Conservation (phyloP, 2,888 invertebrate genomes). For the Chrysolina americana region DNA sequence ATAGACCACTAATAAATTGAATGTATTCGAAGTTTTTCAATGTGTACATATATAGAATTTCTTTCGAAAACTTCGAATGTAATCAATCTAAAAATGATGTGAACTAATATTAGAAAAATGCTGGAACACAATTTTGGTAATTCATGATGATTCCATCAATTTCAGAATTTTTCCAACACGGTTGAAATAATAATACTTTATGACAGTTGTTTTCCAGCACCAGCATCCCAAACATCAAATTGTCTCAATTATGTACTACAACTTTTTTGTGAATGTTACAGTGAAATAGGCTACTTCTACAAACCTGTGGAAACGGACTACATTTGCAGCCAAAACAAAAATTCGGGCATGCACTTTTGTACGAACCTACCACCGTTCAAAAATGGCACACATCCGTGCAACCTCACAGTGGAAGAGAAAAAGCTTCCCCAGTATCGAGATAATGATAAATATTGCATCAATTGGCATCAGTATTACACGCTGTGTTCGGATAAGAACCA, state of each 20-base stretch:
- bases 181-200: too few species aligned
- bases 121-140: not conserved
- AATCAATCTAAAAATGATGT: not conserved
- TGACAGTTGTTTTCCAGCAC: not conserved
- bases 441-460: slow-evolving; percentile 83
- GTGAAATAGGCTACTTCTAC: slow-evolving; percentile 83
- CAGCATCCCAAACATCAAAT: not conserved
- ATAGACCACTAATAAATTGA: slow-evolving; percentile 2
- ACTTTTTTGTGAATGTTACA: slow-evolving; percentile 62
- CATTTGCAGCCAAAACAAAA: slow-evolving; percentile 94
- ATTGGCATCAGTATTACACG: slow-evolving; percentile 99
- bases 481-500: slow-evolving; percentile 92
- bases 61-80: not conserved
- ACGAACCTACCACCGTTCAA: slow-evolving; percentile 85
- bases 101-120: not conserved
- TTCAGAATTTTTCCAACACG: too few species aligned
- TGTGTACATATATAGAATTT: not conserved
- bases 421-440: slow-evolving; percentile 57
- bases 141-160: too few species aligned
- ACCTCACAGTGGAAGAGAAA: slow-evolving; percentile 73
- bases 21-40: not conserved
- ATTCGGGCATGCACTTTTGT: slow-evolving; percentile 96
- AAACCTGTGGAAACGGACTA: slow-evolving; percentile 90
- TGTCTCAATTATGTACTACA: slow-evolving; percentile 21
- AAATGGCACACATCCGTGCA: slow-evolving; percentile 83